Percentiles rank a stretch among this genome's conserved stretches.
These are phyloP conservation scores for Lycaena phlaeas DNA, from an alignment of 2,888 invertebrate species.

Conservation along the genomic window DNA sequence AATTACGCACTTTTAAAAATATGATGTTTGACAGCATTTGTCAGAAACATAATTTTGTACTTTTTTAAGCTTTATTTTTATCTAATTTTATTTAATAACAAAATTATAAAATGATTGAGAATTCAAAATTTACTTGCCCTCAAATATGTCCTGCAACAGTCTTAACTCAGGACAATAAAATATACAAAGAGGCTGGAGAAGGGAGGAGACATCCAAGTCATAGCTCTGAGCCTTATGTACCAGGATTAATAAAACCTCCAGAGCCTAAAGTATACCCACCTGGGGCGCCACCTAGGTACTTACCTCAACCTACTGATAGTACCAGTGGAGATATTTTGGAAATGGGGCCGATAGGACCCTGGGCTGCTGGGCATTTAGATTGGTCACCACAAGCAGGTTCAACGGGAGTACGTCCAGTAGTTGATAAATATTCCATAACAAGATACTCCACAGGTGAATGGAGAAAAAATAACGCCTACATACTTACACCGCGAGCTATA, in stretches of 20 bases:
- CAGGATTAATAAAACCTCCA: constrained; percentile 45
- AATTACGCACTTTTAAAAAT: too few relatives aligned
- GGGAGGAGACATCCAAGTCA: constrained; percentile 21
- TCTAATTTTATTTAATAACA: neutral
- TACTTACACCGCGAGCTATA: constrained; percentile 47
- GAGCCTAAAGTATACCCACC: constrained; percentile 39
- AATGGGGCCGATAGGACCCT: constrained; percentile 74
- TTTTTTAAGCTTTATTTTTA: neutral
- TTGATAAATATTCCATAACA: constrained; percentile 84
- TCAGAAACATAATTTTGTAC: neutral
- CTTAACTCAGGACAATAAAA: constrained; percentile 9
- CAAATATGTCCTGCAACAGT: constrained; percentile 36
- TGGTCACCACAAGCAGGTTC: constrained; percentile 82
- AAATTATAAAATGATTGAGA: constrained; percentile 26
- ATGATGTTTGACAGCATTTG: neutral
- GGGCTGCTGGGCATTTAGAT: constrained; percentile 83
- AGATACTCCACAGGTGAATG: constrained; percentile 82
- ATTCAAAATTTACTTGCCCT: constrained; percentile 36
- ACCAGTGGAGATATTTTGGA: constrained; percentile 54
- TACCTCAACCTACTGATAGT: constrained; percentile 53
- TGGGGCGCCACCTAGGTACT: constrained; percentile 48
- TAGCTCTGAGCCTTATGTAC: constrained; percentile 35
- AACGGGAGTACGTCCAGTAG: constrained; percentile 83
- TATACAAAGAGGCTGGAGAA: constrained; percentile 27
- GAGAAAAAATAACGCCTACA: constrained; percentile 74